phyloP scores from a whole-genome alignment of 2,113 vertebrate genomes.

The Anser cygnoides region DNA sequence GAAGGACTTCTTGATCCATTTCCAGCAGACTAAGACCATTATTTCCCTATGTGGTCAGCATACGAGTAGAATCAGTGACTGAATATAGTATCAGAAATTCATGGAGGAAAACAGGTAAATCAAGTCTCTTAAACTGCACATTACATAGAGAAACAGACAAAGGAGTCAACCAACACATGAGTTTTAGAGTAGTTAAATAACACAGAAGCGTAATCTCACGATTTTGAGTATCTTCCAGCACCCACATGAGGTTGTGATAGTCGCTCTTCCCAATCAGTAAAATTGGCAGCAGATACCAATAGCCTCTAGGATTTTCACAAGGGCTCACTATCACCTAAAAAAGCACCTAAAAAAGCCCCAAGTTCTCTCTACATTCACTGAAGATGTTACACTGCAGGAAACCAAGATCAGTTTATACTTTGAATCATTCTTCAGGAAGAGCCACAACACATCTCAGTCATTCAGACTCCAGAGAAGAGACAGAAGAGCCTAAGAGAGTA shows the following conservation, averaged over 20 bases:
- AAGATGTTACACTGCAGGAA: not conserved
- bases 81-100: not conserved
- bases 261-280: not conserved
- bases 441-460: not conserved
- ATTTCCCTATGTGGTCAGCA: not conserved
- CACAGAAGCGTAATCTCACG: not conserved
- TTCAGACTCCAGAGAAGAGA: not conserved
- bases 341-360: not conserved
- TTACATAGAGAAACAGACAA: not conserved
- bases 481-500: not conserved
- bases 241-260: not conserved
- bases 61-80: not conserved
- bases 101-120: not conserved
- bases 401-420: not conserved
- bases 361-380: not conserved
- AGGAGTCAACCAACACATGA: not conserved
- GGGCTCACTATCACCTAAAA: not conserved
- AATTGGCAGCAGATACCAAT: not conserved
- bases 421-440: not conserved
- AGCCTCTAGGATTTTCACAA: not conserved
- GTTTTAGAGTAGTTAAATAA: not conserved
- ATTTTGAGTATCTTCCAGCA: not conserved
- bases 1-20: slow-evolving; percentile 13
- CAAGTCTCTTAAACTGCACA: not conserved
- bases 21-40: not conserved